Evolutionary conservation across 2,888 invertebrate species (phyloP).

Genomic region (Brachylomia viminalis): DNA sequence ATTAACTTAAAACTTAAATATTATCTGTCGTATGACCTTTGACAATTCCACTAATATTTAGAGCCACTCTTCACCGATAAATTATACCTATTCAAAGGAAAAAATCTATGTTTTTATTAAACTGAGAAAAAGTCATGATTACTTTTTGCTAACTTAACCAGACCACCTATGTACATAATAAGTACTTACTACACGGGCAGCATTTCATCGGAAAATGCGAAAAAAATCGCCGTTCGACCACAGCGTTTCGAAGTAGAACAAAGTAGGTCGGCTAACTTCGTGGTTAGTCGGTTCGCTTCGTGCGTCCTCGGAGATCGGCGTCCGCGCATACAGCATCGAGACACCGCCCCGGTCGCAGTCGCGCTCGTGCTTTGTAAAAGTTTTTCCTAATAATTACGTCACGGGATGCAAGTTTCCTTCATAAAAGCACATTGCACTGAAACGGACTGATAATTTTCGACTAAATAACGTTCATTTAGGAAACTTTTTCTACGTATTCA

Average conservation of each 20-base stretch:
- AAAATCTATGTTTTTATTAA: slow-evolving; percentile 24
- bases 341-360: slow-evolving; percentile 81
- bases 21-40: slow-evolving; percentile 54
- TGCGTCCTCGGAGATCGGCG: slow-evolving; percentile 77
- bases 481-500: slow-evolving; percentile 45
- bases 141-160: slow-evolving; percentile 74
- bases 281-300: slow-evolving; percentile 79
- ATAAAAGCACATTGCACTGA: slow-evolving; percentile 70
- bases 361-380: slow-evolving; percentile 76
- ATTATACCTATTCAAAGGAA: slow-evolving; percentile 20
- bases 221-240: slow-evolving; percentile 85
- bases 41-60: slow-evolving; percentile 28
- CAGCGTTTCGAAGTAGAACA: slow-evolving; percentile 85
- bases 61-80: slow-evolving; percentile 18
- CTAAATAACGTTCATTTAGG: slow-evolving; percentile 53
- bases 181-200: slow-evolving; percentile 70
- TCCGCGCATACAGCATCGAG: slow-evolving; percentile 83
- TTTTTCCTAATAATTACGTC: slow-evolving; percentile 78
- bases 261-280: slow-evolving; percentile 88
- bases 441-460: slow-evolving; percentile 79
- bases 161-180: slow-evolving; percentile 68
- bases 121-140: slow-evolving; percentile 38
- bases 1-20: slow-evolving; percentile 37
- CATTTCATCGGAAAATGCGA: slow-evolving; percentile 89
- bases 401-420: slow-evolving; percentile 81